Percentiles rank a stretch among this genome's conserved stretches.
Evolutionary conservation across 2,888 invertebrate genomes (phyloP).

Genomic region (Chloroclystis v-ata): DNA sequence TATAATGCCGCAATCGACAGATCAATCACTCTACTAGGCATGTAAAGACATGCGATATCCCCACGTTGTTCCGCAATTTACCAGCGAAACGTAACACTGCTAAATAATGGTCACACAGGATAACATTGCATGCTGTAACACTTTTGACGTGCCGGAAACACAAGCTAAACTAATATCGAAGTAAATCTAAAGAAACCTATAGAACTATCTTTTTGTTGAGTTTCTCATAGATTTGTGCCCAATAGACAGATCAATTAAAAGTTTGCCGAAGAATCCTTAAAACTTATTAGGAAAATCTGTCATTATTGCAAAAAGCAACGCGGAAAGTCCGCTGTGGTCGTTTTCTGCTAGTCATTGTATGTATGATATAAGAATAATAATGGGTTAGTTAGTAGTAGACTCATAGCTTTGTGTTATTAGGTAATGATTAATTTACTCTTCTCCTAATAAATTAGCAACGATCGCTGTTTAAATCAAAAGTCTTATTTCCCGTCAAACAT

Average conservation of each 20-base stretch:
- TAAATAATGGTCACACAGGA: conserved; percentile 4
- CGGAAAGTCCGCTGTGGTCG: no score
- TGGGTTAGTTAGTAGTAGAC: no score
- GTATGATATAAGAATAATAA: no score
- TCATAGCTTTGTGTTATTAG: no score
- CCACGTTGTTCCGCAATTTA: conserved; percentile 68
- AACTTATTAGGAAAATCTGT: neutral
- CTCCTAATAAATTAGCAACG: neutral
- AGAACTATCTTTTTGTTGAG: neutral
- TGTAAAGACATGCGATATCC: conserved; percentile 49
- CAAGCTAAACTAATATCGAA: no score
- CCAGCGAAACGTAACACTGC: conserved; percentile 54
- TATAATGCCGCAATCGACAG: conserved; percentile 40
- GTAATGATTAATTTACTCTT: neutral
- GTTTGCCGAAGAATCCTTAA: neutral
- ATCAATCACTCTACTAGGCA: conserved; percentile 25
- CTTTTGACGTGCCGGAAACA: neutral
- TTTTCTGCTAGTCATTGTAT: no score
- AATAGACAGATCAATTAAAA: neutral
- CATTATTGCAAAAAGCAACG: neutral
- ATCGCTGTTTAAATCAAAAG: no score
- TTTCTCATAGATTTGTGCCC: neutral
- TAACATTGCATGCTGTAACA: neutral
- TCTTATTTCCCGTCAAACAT: no score
- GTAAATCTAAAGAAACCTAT: neutral